Base-by-base conservation (phyloP, 2,113 vertebrate species). In the Crotalus viridis region DNA sequence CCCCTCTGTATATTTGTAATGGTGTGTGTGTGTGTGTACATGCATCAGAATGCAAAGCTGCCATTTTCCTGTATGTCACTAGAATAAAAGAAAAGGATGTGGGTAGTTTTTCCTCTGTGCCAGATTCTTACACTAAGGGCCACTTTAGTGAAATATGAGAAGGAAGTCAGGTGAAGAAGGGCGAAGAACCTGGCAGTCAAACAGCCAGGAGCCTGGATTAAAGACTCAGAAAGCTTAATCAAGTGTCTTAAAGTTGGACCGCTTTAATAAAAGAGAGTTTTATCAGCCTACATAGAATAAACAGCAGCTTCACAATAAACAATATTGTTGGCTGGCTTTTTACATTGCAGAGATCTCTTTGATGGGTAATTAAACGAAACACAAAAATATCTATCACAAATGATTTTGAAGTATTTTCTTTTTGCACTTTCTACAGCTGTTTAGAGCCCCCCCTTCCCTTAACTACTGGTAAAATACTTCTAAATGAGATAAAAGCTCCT, bases 401-500 rank as follows among this genome's bases (percentile, higher is more conserved):
- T 33, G n/a, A 57, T 57, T 22, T 57, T 57, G 56, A 57, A 57
- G 22, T 57, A 57, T 57, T 57, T 57, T 22, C 56, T 22, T 57
- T 19, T 22, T 22, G 56, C 21, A 57, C 56, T 54, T 21, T 22
- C 17, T 22, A 57, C 5, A 57, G 19, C 15, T 74, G 5, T 19
- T 74, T 74, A 74, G 69, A 19, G 15, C 1, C 15, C n/a, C 59
- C 2, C 33, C 33, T 33, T 33, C 3, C n/a, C n/a, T 33, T 81
- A 81, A 13, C 33, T 94, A 96, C 96, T 94, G 95, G 93, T 96
- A 94, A 57, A 3, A 1, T 94, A 92, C 94, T 95, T 95, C 94
- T 93, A 95, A 94, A 94, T 51, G 94, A 0, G 85, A 94, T 74
- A 94, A 56, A 91, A 85, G 81, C 87, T 91, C 94, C 94, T 95